These are phyloP conservation scores for Drosophila lacteicornis DNA, from an alignment of 1,140 invertebrate genomes.

Conservation along the genomic window DNA sequence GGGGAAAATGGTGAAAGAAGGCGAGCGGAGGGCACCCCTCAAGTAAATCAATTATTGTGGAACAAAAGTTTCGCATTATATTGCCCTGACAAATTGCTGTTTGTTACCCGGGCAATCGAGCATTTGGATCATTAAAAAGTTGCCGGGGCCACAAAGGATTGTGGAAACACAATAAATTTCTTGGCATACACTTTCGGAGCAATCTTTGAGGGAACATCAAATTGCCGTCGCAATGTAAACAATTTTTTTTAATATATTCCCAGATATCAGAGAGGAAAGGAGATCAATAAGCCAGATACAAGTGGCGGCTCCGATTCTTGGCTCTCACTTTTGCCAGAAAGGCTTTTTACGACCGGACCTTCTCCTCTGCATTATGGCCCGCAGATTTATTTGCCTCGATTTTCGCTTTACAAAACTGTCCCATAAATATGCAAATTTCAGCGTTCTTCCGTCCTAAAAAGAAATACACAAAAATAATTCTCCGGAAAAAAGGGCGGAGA, in stretches of 20 bases:
- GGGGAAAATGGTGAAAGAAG: neutral
- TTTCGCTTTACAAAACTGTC: slow-evolving; percentile 63
- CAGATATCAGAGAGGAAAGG: slow-evolving; percentile 2
- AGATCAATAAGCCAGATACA: slow-evolving; percentile 74
- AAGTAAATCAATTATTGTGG: slow-evolving; percentile 79
- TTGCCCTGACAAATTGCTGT: slow-evolving; percentile 68
- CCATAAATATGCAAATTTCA: slow-evolving; percentile 82
- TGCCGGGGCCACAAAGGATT: slow-evolving; percentile 58
- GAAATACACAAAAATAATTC: slow-evolving; percentile 42
- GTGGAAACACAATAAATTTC: slow-evolving; percentile 70
- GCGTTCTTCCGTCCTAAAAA: slow-evolving; percentile 15
- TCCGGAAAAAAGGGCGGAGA: slow-evolving; percentile 3
- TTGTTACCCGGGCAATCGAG: slow-evolving; percentile 54
- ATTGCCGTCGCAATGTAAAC: slow-evolving; percentile 69
- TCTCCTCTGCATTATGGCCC: slow-evolving; percentile 63
- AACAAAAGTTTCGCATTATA: slow-evolving; percentile 53
- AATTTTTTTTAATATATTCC: slow-evolving; percentile 54
- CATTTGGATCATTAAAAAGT: slow-evolving; percentile 75
- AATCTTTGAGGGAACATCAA: slow-evolving; percentile 59
- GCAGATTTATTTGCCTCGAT: slow-evolving; percentile 72
- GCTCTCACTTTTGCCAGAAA: slow-evolving; percentile 32
- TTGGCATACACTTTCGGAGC: slow-evolving; percentile 29
- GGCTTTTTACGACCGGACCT: slow-evolving; percentile 56
- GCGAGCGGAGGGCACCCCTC: too few species aligned
- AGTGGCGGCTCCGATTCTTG: slow-evolving; percentile 46